Conservation (phyloP, 2,113 vertebrate genomes). For the Otis tarda region DNA sequence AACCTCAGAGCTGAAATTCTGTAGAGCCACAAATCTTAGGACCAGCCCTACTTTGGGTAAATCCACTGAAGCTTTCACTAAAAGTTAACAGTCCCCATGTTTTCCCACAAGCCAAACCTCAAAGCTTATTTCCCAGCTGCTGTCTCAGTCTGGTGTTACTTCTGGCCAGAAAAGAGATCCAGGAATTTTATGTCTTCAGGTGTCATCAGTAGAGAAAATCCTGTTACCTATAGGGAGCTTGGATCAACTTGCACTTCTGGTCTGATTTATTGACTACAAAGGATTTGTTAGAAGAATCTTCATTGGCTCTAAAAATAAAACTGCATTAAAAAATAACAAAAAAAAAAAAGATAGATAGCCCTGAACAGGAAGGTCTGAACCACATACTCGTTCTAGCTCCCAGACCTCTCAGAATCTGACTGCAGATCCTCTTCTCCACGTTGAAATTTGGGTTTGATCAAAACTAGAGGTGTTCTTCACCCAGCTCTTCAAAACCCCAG, state of each 20-base stretch:
- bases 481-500: not conserved
- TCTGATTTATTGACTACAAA: not conserved
- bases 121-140: not conserved
- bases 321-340: not conserved
- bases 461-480: not conserved
- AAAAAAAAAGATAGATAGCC: not conserved
- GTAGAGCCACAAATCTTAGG: not conserved
- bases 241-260: not conserved
- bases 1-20: not conserved
- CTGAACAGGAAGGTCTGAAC: not conserved
- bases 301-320: not conserved
- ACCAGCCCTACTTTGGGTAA: not conserved
- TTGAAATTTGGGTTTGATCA: not conserved
- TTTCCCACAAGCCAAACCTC: not conserved
- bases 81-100: not conserved
- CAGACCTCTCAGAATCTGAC: not conserved
- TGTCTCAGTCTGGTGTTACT: not conserved
- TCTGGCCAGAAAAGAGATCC: conserved; percentile 5
- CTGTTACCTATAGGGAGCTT: not conserved
- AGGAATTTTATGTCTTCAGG: not conserved
- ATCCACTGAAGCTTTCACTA: not conserved
- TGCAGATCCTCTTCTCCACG: not conserved
- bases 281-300: not conserved
- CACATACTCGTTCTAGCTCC: not conserved
- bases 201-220: not conserved